Percentiles rank a stretch among this genome's conserved stretches.
Evolutionary conservation across 1,140 invertebrate genomes (phyloP).

Genomic region (Arion vulgaris): DNA sequence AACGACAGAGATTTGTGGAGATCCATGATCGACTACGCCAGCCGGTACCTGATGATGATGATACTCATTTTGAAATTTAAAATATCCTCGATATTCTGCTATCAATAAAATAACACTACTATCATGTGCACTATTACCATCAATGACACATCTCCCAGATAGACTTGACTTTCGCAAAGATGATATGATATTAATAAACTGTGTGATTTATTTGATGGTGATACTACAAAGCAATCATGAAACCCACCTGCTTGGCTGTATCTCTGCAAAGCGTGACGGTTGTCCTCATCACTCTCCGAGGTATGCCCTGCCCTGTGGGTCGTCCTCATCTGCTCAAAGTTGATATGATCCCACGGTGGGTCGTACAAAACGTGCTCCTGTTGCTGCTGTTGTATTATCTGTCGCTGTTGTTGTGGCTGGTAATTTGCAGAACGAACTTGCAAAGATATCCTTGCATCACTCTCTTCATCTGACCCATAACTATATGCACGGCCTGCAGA

Average conservation of each 20-base stretch:
- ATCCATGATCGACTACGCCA: too few species aligned
- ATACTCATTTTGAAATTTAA: too few species aligned
- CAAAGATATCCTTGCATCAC: slow-evolving; percentile 47
- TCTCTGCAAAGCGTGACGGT: slow-evolving; percentile 41
- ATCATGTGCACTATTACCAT: too few species aligned
- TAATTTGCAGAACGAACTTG: slow-evolving; percentile 22
- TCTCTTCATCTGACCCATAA: slow-evolving; percentile 67
- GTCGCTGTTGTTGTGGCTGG: slow-evolving; percentile 27
- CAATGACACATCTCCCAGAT: too few species aligned
- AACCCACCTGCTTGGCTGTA: slow-evolving; percentile 47
- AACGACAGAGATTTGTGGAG: too few species aligned
- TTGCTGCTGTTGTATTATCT: background rate
- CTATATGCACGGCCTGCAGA: slow-evolving; percentile 48
- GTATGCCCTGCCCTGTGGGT: slow-evolving; percentile 16
- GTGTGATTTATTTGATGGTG: too few species aligned
- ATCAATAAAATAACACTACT: too few species aligned
- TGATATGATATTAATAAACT: too few species aligned
- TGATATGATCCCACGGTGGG: slow-evolving; percentile 46
- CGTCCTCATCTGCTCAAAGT: slow-evolving; percentile 39
- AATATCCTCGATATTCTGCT: too few species aligned
- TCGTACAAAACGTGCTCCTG: slow-evolving; percentile 44
- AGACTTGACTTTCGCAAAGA: too few species aligned
- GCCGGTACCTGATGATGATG: too few species aligned
- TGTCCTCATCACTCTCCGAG: slow-evolving; percentile 50
- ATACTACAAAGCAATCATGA: background rate